Evolutionary conservation across 2,113 vertebrate species (phyloP), one percentile per base, ranked within the genome.

Genomic region (Sphyrna mokarran): DNA sequence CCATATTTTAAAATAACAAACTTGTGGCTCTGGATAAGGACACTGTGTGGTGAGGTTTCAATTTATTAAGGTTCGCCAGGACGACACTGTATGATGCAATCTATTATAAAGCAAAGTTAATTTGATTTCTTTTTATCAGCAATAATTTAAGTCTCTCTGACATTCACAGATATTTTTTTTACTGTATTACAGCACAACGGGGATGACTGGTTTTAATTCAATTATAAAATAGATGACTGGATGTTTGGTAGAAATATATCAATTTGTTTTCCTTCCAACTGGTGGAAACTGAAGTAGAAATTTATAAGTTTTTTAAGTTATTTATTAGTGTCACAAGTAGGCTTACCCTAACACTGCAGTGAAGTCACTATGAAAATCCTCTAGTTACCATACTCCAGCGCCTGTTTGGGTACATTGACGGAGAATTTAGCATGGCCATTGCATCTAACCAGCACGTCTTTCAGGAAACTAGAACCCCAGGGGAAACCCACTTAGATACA

Each of bases 1-100:
- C 68, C 94, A 93, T 95, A 95, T 70, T 70, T 72, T 95, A 54
- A 72, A 95, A 70, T 95, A 72, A 54, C 69, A 76, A 16, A 61
- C 22, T 83, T 5, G 18, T 83, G 80, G n/a, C 80, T 66, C 58
- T 20, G n/a, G 2, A 22, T 63, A 37, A 37, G 61, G 33, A 66
- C n/a, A 9, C 61, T 68, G 61, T 37, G 61, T 20, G 20, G 80
- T 40, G 33, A 66, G 20, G 89, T 93, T 93, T 66, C 89, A 93
- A 37, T 68, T 37, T 66, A 40, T 16, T 20, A 66, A 68, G 89
- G 18, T 33, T 37, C 61, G 20, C 7, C 61, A 37, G 33, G n/a
- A 66, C 63, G 20, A 66, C 37, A 66, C n/a, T 90, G 54, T 66
- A 9, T 66, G 89, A 66, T 91, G 61, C n/a, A 91, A 91, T 91